Evolutionary conservation across 2,113 vertebrate genomes (phyloP), one percentile per base, ranked within the genome.

Genomic region (Onychostruthus taczanowskii): DNA sequence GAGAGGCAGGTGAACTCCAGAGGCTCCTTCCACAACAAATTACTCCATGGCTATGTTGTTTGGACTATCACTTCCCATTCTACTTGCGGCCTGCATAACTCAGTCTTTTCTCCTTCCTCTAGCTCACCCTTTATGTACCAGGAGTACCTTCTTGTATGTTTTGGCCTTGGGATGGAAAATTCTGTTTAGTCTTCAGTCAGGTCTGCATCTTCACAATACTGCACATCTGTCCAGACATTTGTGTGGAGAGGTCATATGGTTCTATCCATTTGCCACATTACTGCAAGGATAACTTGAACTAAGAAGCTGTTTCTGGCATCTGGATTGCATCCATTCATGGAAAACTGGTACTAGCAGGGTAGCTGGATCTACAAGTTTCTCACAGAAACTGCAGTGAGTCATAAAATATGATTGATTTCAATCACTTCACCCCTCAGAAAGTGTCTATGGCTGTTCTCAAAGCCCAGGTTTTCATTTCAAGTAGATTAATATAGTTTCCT

Each of bases 381-480:
- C 84, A 76, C 49, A 81, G 79, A 94, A 92, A 73, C n/a, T 52
- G 50, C 33, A 35, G 24, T 49, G 90, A 81, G 33, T 86, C 90
- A 93, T 56, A 91, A 91, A 89, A 90, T 46, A 39, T 35, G 79
- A 88, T 87, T 81, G 82, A 91, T 94, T 95, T 93, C 76, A 47
- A 79, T 94, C 82, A 44, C 64, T 87, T 61, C 13, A 9, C 85
- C 84, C 63, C 55, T 96, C 82, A 84, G 75, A 96, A 92, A 22
- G 37, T 7, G 6, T 75, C 82, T 90, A 13, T 16, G 11, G 50
- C 59, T 76, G 35, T 56, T 96, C 52, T 84, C 28, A 75, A 93
- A 96, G 55, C 50, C 31, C 47, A 69, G 74, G 92, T 86, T 94
- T 88, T 94, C 61, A 90, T 76, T 96, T 96, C 77, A 93, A 87